phyloP scores from a whole-genome alignment of 2,113 vertebrate genomes.

The Puma concolor region DNA sequence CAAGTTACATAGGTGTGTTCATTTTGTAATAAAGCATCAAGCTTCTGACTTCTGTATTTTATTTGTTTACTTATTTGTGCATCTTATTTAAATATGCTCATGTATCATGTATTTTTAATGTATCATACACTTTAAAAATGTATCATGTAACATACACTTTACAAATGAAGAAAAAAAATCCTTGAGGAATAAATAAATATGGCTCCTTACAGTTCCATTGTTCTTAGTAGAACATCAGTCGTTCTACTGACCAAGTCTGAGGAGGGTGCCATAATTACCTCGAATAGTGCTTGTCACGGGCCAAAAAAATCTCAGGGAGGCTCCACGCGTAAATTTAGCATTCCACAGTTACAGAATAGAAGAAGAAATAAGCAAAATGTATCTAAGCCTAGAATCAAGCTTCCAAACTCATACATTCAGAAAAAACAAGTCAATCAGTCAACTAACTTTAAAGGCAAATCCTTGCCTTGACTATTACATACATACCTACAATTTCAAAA shows the following conservation, averaged over 20 bases:
- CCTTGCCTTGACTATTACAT: background rate
- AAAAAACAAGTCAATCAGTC: background rate
- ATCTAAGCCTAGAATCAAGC: background rate
- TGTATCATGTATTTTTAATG: background rate
- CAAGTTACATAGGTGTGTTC: background rate
- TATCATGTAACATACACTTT: background rate
- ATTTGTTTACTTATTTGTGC: background rate
- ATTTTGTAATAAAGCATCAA: background rate
- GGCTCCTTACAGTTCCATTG: background rate
- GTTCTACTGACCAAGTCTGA: background rate
- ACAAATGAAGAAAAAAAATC: background rate
- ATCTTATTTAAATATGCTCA: background rate
- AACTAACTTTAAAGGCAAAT: background rate
- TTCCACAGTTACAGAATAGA: background rate
- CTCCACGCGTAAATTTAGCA: background rate
- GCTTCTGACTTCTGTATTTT: background rate
- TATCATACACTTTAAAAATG: background rate
- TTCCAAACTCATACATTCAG: background rate
- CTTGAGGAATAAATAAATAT: background rate
- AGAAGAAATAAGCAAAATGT: background rate
- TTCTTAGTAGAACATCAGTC: background rate
- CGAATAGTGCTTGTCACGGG: background rate
- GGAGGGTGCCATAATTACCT: background rate
- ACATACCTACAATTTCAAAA: background rate
- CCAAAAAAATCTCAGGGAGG: background rate